These are phyloP conservation scores for Coregonus ussuriensis DNA, from an alignment of 2,797 vertebrate species.

Conservation along the genomic window DNA sequence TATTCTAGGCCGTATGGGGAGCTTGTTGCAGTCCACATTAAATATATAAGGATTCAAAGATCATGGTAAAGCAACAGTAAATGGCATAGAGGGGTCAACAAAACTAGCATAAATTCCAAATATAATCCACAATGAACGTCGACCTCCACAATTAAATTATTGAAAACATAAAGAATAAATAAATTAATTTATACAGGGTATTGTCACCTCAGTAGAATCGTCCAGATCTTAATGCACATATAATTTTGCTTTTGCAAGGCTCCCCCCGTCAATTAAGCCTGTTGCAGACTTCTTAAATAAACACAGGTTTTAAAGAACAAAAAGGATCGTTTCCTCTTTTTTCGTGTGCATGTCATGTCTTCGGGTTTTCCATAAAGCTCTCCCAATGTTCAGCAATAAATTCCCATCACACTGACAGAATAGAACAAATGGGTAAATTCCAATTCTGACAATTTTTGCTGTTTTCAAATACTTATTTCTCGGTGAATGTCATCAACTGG, in stretches of 20 bases:
- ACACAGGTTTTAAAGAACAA: constrained; percentile 59
- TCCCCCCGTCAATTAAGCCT: constrained; percentile 41
- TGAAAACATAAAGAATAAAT: constrained; percentile 38
- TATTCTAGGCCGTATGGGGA: constrained; percentile 53
- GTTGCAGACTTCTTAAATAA: constrained; percentile 52
- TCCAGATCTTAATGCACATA: constrained; percentile 25
- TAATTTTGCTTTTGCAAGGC: constrained; percentile 29
- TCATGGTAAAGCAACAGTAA: constrained; percentile 23
- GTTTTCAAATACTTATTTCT: constrained; percentile 14
- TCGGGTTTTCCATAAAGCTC: constrained; percentile 61
- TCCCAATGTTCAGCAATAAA: constrained; percentile 49
- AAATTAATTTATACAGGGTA: constrained; percentile 34
- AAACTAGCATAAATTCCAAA: constrained; percentile 45
- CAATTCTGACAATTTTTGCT: constrained; percentile 14
- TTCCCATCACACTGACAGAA: constrained; percentile 54
- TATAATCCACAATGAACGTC: constrained; percentile 40
- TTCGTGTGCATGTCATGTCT: constrained; percentile 76
- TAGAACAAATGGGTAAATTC: constrained; percentile 34
- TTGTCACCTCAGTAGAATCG: constrained; percentile 40
- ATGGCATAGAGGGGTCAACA: constrained; percentile 23
- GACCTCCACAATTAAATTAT: constrained; percentile 24
- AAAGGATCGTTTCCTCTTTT: constrained; percentile 70
- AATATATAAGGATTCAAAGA: constrained; percentile 38
- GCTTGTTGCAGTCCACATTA: constrained; percentile 59
- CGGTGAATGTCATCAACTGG: constrained; percentile 12